Percentiles rank a stretch among this genome's conserved stretches.
Evolutionary conservation across 2,888 invertebrate species (phyloP).

Genomic region (Cancer borealis): DNA sequence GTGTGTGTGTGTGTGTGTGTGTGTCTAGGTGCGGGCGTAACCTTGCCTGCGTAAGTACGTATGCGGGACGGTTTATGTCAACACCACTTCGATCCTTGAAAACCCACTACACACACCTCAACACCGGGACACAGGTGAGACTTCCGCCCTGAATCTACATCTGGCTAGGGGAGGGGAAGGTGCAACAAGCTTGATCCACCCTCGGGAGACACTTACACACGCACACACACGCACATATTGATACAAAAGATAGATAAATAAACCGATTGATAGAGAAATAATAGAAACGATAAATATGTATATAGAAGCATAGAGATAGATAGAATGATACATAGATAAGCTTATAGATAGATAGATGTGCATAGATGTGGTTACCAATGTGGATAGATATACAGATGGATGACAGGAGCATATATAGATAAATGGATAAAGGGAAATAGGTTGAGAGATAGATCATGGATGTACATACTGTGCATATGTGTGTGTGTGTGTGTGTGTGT

Average conservation of each 20-base stretch:
- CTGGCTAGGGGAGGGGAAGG: not conserved
- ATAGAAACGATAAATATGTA: not conserved
- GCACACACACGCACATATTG: conserved; percentile 39
- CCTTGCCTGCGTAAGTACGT: conserved; percentile 25
- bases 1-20: conserved; percentile 51
- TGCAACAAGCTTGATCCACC: not conserved
- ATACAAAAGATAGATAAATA: not conserved
- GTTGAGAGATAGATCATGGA: not conserved
- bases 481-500: conserved; percentile 23
- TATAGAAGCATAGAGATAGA: not conserved
- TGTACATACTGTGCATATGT: conserved; percentile 8
- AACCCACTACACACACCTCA: not conserved
- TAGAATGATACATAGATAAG: not conserved
- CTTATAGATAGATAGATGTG: not conserved
- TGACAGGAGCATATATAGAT: not conserved
- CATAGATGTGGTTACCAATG: not conserved
- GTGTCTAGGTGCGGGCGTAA: conserved; percentile 6
- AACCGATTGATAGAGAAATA: not conserved
- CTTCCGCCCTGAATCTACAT: not conserved
- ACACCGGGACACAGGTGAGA: not conserved
- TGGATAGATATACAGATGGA: not conserved
- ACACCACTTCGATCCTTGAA: not conserved
- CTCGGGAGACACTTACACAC: conserved; percentile 14
- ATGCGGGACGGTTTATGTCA: not conserved
- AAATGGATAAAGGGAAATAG: not conserved